phyloP scores from a whole-genome alignment of 1,140 invertebrate species.

The Temnothorax longispinosus region DNA sequence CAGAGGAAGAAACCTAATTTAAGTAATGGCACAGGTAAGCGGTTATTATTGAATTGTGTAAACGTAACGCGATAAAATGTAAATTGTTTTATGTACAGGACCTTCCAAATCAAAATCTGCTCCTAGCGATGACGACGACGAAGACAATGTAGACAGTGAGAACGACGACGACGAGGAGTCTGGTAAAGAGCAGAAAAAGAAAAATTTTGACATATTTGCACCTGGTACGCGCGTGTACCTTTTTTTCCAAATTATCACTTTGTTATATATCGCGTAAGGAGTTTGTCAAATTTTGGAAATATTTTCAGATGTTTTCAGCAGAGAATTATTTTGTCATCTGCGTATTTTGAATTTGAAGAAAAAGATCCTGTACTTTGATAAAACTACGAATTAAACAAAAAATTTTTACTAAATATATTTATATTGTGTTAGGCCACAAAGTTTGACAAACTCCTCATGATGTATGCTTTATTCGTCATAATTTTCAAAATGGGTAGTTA shows the following conservation, averaged over 20 bases:
- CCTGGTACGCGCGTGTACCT: slow-evolving; percentile 72
- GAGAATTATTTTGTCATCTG: not conserved
- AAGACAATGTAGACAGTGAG: slow-evolving; percentile 75
- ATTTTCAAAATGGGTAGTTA: not conserved
- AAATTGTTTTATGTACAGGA: slow-evolving; percentile 67
- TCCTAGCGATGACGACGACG: slow-evolving; percentile 75
- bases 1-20: slow-evolving; percentile 72
- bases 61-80: not conserved
- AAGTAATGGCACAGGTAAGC: slow-evolving; percentile 81
- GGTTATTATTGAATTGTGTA: not conserved
- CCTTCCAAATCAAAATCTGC: slow-evolving; percentile 74
- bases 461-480: not conserved
- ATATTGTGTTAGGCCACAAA: not conserved
- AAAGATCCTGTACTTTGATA: not conserved
- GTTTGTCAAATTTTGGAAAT: not conserved
- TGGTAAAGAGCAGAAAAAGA: slow-evolving; percentile 63
- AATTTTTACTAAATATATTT: not conserved
- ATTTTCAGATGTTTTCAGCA: not conserved
- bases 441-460: not conserved
- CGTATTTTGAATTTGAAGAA: not conserved
- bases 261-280: not conserved
- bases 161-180: slow-evolving; percentile 82
- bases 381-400: not conserved
- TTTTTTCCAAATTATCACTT: slow-evolving; percentile 33
- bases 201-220: slow-evolving; percentile 52